A percentile compares a stretch with the other conserved stretches of the same genome.
Evolutionary conservation across 2,797 vertebrate species (phyloP).

Genomic region (Tadarida brasiliensis): DNA sequence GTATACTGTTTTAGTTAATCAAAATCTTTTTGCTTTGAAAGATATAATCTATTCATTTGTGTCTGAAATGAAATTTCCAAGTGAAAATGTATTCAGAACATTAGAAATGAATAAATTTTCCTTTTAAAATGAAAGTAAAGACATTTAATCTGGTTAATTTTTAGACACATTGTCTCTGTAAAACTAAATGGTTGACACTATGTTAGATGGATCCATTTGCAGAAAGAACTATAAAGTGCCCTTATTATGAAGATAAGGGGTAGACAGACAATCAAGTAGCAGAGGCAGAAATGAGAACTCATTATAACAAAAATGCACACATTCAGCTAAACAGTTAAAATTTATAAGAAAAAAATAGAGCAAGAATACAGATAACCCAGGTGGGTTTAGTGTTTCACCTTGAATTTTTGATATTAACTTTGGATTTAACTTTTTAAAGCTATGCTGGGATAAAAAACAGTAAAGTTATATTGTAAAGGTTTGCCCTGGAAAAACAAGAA

Average conservation of each 20-base stretch:
- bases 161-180: slow-evolving; percentile 50
- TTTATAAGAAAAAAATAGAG: neutral
- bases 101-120: slow-evolving; percentile 72
- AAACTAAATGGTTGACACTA: slow-evolving; percentile 17
- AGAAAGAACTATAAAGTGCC: neutral
- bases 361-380: slow-evolving; percentile 1
- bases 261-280: neutral
- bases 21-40: slow-evolving; percentile 63
- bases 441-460: slow-evolving; percentile 53
- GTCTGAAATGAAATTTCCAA: slow-evolving; percentile 69
- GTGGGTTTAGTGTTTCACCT: neutral
- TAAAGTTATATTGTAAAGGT: slow-evolving; percentile 52
- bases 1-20: slow-evolving; percentile 59
- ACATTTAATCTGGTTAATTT: slow-evolving; percentile 51
- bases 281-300: neutral
- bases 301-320: slow-evolving; percentile 10
- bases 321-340: slow-evolving; percentile 14
- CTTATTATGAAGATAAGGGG: slow-evolving; percentile 31
- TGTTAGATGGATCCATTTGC: slow-evolving; percentile 5
- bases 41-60: slow-evolving; percentile 62
- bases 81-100: slow-evolving; percentile 66
- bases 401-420: slow-evolving; percentile 33
- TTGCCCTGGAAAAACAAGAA: slow-evolving; percentile 57
- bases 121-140: slow-evolving; percentile 65
- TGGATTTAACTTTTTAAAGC: neutral